A percentile compares a stretch with the other conserved stretches of the same genome.
phyloP scores from a whole-genome alignment of 1,140 invertebrate species.

The Parapsyche elsis region DNA sequence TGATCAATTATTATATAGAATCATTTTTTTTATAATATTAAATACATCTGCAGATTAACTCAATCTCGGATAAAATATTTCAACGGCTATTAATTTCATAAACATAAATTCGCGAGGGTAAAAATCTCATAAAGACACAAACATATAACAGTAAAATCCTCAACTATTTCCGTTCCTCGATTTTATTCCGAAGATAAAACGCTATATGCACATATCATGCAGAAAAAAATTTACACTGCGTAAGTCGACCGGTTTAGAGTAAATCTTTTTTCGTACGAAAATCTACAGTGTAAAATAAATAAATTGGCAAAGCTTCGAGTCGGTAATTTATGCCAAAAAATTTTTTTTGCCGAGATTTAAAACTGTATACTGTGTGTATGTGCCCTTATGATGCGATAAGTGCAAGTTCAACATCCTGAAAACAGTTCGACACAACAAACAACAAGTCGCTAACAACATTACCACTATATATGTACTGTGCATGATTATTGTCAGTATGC shows the following conservation, averaged over 20 bases:
- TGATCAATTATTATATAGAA: too few relatives aligned
- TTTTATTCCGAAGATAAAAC: conserved; percentile 8
- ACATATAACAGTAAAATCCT: conserved; percentile 11
- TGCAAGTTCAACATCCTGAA: not conserved
- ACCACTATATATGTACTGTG: not conserved
- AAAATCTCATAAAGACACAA: conserved; percentile 5
- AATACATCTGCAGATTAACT: too few relatives aligned
- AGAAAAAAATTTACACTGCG: not conserved
- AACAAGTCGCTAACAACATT: not conserved
- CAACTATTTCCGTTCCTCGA: conserved; percentile 18
- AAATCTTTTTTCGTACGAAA: too few relatives aligned
- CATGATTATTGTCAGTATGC: not conserved
- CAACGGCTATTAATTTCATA: too few relatives aligned
- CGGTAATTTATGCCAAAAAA: too few relatives aligned
- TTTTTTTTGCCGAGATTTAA: too few relatives aligned
- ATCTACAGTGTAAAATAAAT: too few relatives aligned
- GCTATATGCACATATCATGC: not conserved
- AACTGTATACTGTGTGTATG: not conserved
- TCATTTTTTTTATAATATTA: too few relatives aligned
- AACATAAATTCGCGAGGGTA: not conserved
- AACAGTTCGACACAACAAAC: too few relatives aligned
- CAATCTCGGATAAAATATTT: too few relatives aligned
- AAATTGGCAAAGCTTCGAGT: too few relatives aligned
- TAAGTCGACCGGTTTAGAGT: not conserved
- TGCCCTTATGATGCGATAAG: not conserved